phyloP scores from a whole-genome alignment of 2,888 invertebrate species.

The Anorthoa munda region DNA sequence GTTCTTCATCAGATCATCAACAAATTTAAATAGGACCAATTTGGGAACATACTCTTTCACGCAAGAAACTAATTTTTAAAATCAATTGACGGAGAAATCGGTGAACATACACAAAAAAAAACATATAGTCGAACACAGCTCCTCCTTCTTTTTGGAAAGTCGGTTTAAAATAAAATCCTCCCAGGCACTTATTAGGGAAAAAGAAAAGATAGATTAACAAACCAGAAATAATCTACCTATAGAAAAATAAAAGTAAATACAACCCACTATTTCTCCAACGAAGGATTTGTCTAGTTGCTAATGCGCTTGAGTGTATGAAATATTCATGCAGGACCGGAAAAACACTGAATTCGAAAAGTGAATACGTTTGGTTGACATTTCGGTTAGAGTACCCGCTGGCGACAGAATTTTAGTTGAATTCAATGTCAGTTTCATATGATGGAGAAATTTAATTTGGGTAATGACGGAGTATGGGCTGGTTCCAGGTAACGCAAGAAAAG shows the following conservation, averaged over 20 bases:
- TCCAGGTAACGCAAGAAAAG: too few species aligned
- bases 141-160: too few species aligned
- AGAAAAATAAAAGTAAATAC: slow-evolving; percentile 16
- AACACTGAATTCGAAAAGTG: slow-evolving; percentile 44
- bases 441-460: neutral
- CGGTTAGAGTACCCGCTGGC: neutral
- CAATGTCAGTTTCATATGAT: neutral
- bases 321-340: slow-evolving; percentile 59
- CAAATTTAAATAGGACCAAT: too few species aligned
- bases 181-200: neutral
- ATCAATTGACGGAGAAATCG: too few species aligned
- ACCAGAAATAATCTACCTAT: slow-evolving; percentile 1
- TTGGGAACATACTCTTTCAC: too few species aligned
- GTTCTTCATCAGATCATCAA: too few species aligned
- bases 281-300: slow-evolving; percentile 56
- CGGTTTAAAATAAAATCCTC: too few species aligned
- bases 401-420: neutral
- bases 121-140: too few species aligned
- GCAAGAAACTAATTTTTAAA: too few species aligned
- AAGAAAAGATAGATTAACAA: neutral
- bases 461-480: neutral
- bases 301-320: slow-evolving; percentile 61
- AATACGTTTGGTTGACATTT: slow-evolving; percentile 50
- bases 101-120: too few species aligned
- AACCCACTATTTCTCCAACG: slow-evolving; percentile 23